These are phyloP conservation scores for Plebejus argus DNA, from an alignment of 2,888 invertebrate species.

Conservation along the genomic window DNA sequence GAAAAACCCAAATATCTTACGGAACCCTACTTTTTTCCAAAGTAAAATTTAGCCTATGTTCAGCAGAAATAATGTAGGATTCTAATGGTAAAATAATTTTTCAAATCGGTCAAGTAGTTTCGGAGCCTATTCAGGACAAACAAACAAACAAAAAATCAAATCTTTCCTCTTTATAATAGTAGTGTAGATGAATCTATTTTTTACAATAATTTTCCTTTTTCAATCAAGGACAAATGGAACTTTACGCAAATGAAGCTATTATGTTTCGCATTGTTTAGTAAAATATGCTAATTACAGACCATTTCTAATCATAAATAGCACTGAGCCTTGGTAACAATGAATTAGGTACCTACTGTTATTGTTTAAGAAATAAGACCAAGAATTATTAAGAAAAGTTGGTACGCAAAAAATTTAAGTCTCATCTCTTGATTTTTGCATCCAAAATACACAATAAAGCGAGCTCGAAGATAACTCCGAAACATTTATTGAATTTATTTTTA, in stretches of 20 bases:
- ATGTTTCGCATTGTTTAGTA: not conserved
- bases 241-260: not conserved
- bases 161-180: too few relatives aligned
- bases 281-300: not conserved
- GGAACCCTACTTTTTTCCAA: too few relatives aligned
- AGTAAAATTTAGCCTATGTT: too few relatives aligned
- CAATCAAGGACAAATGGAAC: not conserved
- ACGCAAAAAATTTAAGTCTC: not conserved
- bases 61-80: too few relatives aligned
- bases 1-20: too few relatives aligned
- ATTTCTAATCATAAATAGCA: not conserved
- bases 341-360: not conserved
- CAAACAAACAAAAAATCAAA: too few relatives aligned
- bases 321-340: not conserved
- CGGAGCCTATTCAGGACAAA: too few relatives aligned
- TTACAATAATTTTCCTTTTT: slow-evolving; percentile 1
- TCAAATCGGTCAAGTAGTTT: too few relatives aligned
- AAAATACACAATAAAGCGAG: not conserved
- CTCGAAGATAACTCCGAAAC: not conserved
- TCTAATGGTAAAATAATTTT: too few relatives aligned
- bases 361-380: not conserved
- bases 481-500: slow-evolving; percentile 20
- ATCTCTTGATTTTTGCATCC: not conserved
- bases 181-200: not conserved
- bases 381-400: not conserved